A percentile compares a stretch with the other conserved stretches of the same genome.
Conservation (phyloP, 1,140 invertebrate genomes). For the Theocolax elegans region DNA sequence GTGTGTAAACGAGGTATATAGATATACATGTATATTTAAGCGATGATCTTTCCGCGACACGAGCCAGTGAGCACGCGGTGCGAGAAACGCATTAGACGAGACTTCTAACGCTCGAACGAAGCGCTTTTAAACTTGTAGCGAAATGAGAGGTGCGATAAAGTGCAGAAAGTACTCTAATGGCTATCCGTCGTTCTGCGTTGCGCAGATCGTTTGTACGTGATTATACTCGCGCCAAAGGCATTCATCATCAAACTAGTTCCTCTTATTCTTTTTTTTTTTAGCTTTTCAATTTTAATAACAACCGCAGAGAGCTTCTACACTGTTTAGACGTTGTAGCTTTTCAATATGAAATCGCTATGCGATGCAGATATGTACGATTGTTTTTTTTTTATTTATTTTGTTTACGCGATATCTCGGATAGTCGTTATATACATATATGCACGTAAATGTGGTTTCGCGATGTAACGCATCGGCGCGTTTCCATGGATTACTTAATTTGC, state of each 20-base stretch:
- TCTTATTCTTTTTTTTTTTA: not conserved
- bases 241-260: constrained; percentile 19
- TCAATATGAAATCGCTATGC: not conserved
- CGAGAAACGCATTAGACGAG: not conserved
- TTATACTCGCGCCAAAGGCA: not conserved
- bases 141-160: not conserved
- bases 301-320: no score
- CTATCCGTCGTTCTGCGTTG: no score
- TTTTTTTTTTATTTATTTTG: no score
- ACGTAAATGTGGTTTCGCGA: no score
- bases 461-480: no score
- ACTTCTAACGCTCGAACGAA: not conserved
- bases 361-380: no score
- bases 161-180: no score
- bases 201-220: constrained; percentile 11
- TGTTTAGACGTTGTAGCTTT: not conserved
- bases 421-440: no score
- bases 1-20: not conserved
- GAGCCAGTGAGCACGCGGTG: not conserved
- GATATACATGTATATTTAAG: not conserved
- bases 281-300: no score
- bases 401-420: no score
- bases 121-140: no score
- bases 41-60: constrained; percentile 8
- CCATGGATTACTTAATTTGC: no score